Evolutionary conservation across 2,888 invertebrate genomes (phyloP).

Genomic region (Catocala sponsa): DNA sequence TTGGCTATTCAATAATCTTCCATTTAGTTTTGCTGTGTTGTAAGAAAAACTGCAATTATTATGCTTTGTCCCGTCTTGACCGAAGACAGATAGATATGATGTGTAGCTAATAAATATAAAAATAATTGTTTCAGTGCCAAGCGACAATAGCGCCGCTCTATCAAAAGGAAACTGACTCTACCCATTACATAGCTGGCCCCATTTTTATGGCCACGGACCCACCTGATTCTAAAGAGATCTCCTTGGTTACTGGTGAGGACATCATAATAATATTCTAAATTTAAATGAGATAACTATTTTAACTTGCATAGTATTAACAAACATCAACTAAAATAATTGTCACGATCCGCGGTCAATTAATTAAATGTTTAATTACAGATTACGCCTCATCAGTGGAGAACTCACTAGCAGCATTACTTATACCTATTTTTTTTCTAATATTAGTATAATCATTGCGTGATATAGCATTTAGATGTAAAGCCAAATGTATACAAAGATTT

Average conservation of each 20-base stretch:
- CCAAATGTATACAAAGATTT: constrained; percentile 13
- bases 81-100: no score
- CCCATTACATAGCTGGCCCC: constrained; percentile 58
- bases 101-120: no score
- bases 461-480: constrained; percentile 17
- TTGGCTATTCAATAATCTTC: no score
- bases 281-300: no score
- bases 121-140: constrained; percentile 72
- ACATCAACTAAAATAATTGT: no score
- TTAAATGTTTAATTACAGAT: constrained; percentile 40
- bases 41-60: no score
- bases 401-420: constrained; percentile 37
- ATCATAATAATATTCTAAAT: not conserved
- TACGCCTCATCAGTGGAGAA: constrained; percentile 31
- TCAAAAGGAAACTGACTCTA: constrained; percentile 66
- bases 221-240: constrained; percentile 16
- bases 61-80: no score
- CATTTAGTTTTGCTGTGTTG: no score
- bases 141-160: constrained; percentile 80
- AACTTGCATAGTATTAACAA: no score
- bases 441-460: constrained; percentile 34
- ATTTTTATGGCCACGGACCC: constrained; percentile 34
- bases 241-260: constrained; percentile 13
- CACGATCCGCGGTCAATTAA: not conserved
- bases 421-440: constrained; percentile 46